Evolutionary conservation across 2,113 vertebrate species (phyloP).

Genomic region (Laterallus jamaicensis): DNA sequence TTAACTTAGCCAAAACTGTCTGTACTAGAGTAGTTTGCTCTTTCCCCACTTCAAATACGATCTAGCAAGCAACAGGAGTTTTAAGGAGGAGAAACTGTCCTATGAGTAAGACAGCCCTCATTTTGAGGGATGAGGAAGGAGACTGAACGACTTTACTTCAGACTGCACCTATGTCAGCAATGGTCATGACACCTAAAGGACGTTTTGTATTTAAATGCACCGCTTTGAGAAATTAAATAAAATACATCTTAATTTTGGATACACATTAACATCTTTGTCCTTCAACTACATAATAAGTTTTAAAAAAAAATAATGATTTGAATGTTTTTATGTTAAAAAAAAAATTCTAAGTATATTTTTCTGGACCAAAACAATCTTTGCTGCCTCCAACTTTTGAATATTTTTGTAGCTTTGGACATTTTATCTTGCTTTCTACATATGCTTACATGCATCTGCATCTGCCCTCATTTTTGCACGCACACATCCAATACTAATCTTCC

Average conservation of each 20-base stretch:
- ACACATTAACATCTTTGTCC: neutral
- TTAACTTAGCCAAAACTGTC: neutral
- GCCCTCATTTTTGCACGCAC: neutral
- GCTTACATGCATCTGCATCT: neutral
- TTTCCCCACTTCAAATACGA: neutral
- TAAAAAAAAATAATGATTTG: neutral
- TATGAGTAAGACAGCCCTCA: neutral
- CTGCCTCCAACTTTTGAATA: neutral
- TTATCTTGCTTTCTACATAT: neutral
- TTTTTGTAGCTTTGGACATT: neutral
- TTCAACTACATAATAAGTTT: neutral
- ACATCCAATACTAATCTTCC: accelerated
- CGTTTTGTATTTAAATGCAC: neutral
- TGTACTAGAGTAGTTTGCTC: neutral
- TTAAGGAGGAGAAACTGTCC: neutral
- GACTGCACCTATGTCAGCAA: neutral
- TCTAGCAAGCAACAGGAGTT: neutral
- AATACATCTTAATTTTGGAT: neutral
- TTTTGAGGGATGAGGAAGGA: neutral
- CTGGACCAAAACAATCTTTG: neutral
- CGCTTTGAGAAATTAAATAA: neutral
- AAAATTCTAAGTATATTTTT: neutral
- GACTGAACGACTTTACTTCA: neutral
- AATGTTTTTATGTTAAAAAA: no score
- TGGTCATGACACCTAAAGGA: neutral